Evolutionary conservation across 2,797 vertebrate genomes (phyloP), one percentile per base, ranked within the genome.

Genomic region (Chloroceryle inda): DNA sequence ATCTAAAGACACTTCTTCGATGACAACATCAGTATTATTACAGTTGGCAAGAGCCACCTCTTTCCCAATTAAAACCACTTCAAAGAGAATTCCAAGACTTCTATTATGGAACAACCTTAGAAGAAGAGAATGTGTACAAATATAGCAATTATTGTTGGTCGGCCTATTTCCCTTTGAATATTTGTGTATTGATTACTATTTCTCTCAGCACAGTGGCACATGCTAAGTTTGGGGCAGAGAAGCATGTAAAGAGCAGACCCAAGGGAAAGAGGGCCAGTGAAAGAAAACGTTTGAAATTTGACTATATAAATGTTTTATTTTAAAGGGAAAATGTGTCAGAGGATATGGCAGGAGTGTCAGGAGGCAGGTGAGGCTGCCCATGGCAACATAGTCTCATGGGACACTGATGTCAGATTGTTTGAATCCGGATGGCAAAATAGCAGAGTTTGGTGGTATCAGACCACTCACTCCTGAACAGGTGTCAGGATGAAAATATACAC

Each of bases 351-450:
- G 45, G 18, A 53, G 50, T 47, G 59, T 21, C 59, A 17, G 55
- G 42, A 73, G 40, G 35, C 45, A 85, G 71, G 50, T 15, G 85
- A 86, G 21, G 62, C 91, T 86, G 61, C 53, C 37, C 0, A 2
- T 0, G 1, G 72, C 85, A 72, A 22, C 0, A 1, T 0, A 2
- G 8, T 33, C 55, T 53, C 1, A 0, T 26, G 88, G 71, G 59
- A 52, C 10, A 58, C 15, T 0, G 2, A 16, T 5, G 19, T 15
- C 38, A 8, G 27, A 6, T 11, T 26, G 7, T 4, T 37, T 49
- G 42, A 21, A 44, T 31, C 26, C 7, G 55, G 63, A 24, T n/a
- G 42, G 67, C 35, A 85, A 55, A 89, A 27, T 0, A 37, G 29
- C 13, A 17, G 49, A 64, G 29, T 23, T 23, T n/a, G 53, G 55